A percentile compares a stretch with the other conserved stretches of the same genome.
phyloP scores from a whole-genome alignment of 2,113 vertebrate species.

The Lanius collurio region DNA sequence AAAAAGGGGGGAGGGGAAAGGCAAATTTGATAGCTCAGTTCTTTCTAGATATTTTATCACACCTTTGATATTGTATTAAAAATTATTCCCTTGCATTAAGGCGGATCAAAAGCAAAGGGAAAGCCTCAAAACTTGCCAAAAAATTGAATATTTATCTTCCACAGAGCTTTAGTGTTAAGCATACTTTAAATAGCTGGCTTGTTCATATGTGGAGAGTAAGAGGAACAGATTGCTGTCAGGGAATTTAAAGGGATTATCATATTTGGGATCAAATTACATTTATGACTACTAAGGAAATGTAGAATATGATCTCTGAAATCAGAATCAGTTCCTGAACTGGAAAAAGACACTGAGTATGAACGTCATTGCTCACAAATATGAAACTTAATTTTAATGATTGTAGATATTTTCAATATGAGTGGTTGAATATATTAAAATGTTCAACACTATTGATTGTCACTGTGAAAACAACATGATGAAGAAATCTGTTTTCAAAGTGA shows the following conservation, averaged over 20 bases:
- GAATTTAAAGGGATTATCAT: background rate
- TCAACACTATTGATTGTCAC: background rate
- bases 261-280: background rate
- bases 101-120: background rate
- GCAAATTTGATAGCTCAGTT: background rate
- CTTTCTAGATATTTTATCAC: background rate
- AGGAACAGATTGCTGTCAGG: background rate
- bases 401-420: background rate
- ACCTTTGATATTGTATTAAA: background rate
- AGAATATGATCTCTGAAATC: background rate
- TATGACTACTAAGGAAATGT: background rate
- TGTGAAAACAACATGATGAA: background rate
- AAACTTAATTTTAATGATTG: background rate
- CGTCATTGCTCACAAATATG: background rate
- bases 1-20: background rate
- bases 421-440: background rate
- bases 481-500: background rate
- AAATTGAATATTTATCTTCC: background rate
- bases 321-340: background rate
- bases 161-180: background rate
- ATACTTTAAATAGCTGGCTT: background rate
- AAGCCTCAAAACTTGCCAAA: background rate
- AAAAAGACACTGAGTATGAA: background rate
- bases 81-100: background rate
- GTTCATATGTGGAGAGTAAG: background rate